Evolutionary conservation across 1,140 invertebrate genomes (phyloP).

Genomic region (Geopemphigus sp.): DNA sequence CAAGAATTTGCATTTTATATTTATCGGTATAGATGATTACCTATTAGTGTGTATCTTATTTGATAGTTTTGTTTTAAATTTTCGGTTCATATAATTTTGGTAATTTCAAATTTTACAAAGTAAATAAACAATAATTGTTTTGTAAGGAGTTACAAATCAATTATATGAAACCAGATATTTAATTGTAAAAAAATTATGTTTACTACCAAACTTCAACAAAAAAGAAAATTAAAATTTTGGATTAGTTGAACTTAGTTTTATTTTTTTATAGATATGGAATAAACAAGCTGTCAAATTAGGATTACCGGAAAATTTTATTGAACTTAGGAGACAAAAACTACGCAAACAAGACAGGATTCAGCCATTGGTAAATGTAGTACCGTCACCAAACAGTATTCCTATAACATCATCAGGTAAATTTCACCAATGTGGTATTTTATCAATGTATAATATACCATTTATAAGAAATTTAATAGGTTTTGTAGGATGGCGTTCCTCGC

Average conservation of each 20-base stretch:
- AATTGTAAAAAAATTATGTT: no score
- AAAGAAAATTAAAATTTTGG: no score
- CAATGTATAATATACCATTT: background rate
- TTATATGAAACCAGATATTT: background rate
- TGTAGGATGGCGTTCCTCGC: slow-evolving; percentile 57
- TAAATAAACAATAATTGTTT: no score
- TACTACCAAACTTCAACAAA: no score
- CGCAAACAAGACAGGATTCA: slow-evolving; percentile 40
- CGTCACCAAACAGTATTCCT: slow-evolving; percentile 50
- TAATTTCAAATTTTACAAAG: no score
- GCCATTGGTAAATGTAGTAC: slow-evolving; percentile 31
- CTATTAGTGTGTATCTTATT: no score
- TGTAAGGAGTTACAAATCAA: background rate
- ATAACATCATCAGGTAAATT: slow-evolving; percentile 19
- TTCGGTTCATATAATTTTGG: no score
- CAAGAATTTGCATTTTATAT: no score
- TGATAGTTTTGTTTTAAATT: no score
- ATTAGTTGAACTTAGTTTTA: no score
- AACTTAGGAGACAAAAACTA: slow-evolving; percentile 37
- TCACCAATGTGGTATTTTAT: background rate
- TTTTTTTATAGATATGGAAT: slow-evolving; percentile 43
- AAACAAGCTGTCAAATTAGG: slow-evolving; percentile 44
- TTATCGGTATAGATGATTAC: no score
- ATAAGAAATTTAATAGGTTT: slow-evolving; percentile 53
- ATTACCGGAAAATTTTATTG: slow-evolving; percentile 50